Evolutionary conservation across 2,888 invertebrate genomes (phyloP), one percentile per base, ranked within the genome.

Genomic region (Drosophila planitibia): DNA sequence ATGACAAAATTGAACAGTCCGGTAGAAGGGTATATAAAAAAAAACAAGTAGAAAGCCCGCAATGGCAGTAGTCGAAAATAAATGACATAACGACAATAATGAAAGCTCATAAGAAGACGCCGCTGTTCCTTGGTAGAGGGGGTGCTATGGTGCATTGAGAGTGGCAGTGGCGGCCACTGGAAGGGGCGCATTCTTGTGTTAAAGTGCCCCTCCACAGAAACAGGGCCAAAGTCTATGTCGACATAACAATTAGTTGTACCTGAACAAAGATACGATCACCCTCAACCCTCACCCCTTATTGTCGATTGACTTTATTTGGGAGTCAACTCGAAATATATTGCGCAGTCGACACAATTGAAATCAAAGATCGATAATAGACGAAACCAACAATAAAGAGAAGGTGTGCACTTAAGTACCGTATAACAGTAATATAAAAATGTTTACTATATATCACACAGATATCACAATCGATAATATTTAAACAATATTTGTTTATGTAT

Each of bases 311-410:
- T 62, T 49, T 53, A 66, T 55, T 57, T 69, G 14, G 63, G 57
- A 61, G 75, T 83, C 82, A 82, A 82, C 67, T 78, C 30, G 65
- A 71, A 70, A 70, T 75, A 68, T 74, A 81, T 82, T 82, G 78
- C 73, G 82, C 73, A 65, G 67, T 67, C 81, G 37, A 70, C 53
- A 44, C 44, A 77, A 67, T 72, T 78, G 33, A 55, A 69, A 57
- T 71, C 81, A 72, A 74, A 74, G 64, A 78, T 65, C 60, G 54
- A 61, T 25, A 44, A 51, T 33, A 30, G 37, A 37, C 22, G 12
- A 35, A 53, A 22, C 39, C 53, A 30, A n/a, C 54, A 59, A 52
- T 35, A 59, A 19, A 39, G 30, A 4, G 19, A 19, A 52, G 52
- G 16, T 25, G 30, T 30, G 28, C 32, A n/a, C 12, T n/a, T 19